Conservation (phyloP, 2,888 invertebrate species). For the Cataglyphis cursor region DNA sequence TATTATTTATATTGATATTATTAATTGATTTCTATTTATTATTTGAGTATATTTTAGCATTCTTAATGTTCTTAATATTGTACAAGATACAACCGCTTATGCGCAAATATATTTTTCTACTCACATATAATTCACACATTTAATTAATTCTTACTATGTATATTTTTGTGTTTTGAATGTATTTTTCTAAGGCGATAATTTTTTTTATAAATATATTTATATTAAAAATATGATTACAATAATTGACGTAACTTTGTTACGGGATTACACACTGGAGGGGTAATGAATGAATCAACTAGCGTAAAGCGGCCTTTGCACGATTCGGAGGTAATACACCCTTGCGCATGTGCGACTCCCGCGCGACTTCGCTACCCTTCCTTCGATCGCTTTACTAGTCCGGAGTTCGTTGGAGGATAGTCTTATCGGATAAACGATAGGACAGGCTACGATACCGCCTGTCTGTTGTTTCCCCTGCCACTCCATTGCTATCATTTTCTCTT, state of each 20-base stretch:
- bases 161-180: not conserved
- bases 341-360: constrained; percentile 69
- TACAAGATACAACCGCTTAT: not conserved
- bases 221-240: not conserved
- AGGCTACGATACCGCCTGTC: constrained; percentile 14
- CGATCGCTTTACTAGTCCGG: constrained; percentile 69
- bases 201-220: not conserved
- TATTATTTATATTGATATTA: not conserved
- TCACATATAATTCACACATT: not conserved
- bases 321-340: constrained; percentile 61
- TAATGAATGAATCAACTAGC: constrained; percentile 43
- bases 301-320: constrained; percentile 62
- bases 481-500: not conserved
- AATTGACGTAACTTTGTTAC: not conserved
- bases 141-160: not conserved
- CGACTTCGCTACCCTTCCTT: constrained; percentile 67
- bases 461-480: not conserved
- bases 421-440: constrained; percentile 50
- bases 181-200: not conserved
- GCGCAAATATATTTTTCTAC: too few relatives aligned
- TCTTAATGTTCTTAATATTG: not conserved
- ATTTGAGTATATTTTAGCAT: not conserved
- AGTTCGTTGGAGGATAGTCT: constrained; percentile 66
- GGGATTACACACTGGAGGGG: not conserved
- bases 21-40: not conserved